Percentiles rank a stretch among this genome's conserved stretches.
Evolutionary conservation across 1,140 invertebrate genomes (phyloP).

Genomic region (Melipona quadrifasciata): DNA sequence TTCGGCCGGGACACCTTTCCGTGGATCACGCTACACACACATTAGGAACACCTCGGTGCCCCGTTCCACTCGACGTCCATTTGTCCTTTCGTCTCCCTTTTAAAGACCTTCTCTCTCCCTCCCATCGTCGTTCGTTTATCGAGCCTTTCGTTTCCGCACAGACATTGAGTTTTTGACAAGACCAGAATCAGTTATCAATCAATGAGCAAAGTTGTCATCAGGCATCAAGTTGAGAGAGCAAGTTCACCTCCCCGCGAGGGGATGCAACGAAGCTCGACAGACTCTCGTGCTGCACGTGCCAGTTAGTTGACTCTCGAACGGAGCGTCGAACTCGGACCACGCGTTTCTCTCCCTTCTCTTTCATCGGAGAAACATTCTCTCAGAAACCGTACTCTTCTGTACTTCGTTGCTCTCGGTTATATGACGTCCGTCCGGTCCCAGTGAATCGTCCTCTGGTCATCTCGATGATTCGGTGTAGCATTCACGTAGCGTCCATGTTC

Average conservation of each 20-base stretch:
- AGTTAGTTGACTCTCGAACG: conserved; percentile 5
- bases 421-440: not conserved
- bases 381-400: too few relatives aligned
- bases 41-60: too few relatives aligned
- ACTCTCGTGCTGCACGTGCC: conserved; percentile 55
- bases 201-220: not conserved
- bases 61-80: not conserved
- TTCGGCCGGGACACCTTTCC: conserved; percentile 61
- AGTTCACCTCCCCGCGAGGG: conserved; percentile 9
- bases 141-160: too few relatives aligned
- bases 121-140: too few relatives aligned
- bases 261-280: conserved; percentile 24
- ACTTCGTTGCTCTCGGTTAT: not conserved
- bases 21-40: not conserved
- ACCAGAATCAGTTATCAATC: not conserved
- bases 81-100: not conserved
- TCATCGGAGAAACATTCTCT: too few relatives aligned
- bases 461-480: not conserved
- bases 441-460: not conserved
- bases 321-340: conserved; percentile 48
- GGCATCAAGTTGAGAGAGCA: not conserved
- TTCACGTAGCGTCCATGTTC: not conserved
- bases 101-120: not conserved
- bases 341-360: conserved; percentile 17
- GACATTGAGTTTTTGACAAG: too few relatives aligned